These are phyloP conservation scores for Coregonus ussuriensis DNA, from an alignment of 2,797 vertebrate species.

Conservation along the genomic window DNA sequence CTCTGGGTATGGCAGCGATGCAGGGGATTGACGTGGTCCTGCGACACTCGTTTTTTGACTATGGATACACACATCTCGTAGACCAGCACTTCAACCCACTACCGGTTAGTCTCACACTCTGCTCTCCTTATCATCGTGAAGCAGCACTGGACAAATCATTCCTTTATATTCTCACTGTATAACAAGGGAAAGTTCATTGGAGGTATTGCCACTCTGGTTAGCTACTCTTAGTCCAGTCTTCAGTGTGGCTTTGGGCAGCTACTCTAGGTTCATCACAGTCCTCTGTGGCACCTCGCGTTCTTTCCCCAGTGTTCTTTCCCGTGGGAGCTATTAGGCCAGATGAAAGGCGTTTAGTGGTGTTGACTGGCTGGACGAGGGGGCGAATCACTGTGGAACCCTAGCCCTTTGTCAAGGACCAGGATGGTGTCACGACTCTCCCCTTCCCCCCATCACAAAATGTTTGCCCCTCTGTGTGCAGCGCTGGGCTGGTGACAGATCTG, in stretches of 20 bases:
- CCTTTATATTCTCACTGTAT: not conserved
- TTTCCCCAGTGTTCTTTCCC: constrained; percentile 72
- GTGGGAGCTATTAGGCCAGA: constrained; percentile 97
- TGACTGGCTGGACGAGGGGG: constrained; percentile 81
- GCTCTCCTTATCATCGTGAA: not conserved
- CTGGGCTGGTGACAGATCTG: constrained; percentile 86
- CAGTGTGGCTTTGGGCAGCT: not conserved
- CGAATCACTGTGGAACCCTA: constrained; percentile 87
- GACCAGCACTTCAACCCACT: constrained; percentile 98
- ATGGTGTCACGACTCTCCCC: constrained; percentile 75
- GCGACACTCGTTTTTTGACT: constrained; percentile 96
- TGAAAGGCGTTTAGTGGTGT: constrained; percentile 88
- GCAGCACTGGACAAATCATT: not conserved
- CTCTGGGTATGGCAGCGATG: constrained; percentile 92
- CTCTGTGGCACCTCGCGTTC: constrained; percentile 59
- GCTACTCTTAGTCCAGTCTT: not conserved
- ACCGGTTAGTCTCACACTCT: constrained; percentile 83
- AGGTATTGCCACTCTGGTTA: not conserved
- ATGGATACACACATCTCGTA: constrained; percentile 94
- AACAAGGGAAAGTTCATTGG: not conserved
- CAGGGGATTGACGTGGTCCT: constrained; percentile 95
- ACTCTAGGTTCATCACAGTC: not conserved
- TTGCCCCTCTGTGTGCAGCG: constrained; percentile 75
- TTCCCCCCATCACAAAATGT: constrained; percentile 60
- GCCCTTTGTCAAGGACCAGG: constrained; percentile 81